A percentile compares a stretch with the other conserved stretches of the same genome.
Conservation (phyloP, 2,888 invertebrate species). For the Myopa tessellatipennis region DNA sequence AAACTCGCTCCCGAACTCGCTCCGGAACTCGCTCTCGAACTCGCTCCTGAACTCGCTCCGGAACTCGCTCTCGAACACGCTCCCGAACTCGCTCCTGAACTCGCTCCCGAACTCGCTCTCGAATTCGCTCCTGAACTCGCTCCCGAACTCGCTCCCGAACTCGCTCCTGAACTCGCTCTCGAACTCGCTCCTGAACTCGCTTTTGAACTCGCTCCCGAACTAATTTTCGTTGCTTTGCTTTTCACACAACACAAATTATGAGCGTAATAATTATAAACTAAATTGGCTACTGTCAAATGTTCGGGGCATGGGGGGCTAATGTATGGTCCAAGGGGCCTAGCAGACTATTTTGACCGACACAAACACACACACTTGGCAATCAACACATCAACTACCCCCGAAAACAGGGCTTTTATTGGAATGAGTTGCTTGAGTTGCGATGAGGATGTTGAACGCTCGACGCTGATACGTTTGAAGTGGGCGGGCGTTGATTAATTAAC, state of each 20-base stretch:
- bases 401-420: background rate
- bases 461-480: background rate
- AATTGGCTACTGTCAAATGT: conserved; percentile 22
- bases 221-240: background rate
- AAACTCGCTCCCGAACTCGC: too few relatives aligned
- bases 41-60: too few relatives aligned
- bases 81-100: too few relatives aligned
- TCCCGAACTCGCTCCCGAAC: too few relatives aligned
- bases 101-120: too few relatives aligned
- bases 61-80: too few relatives aligned
- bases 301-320: conserved; percentile 17
- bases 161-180: too few relatives aligned
- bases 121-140: too few relatives aligned
- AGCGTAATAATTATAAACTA: conserved; percentile 33
- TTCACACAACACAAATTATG: conserved; percentile 21
- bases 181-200: too few relatives aligned
- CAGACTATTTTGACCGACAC: background rate
- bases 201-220: too few relatives aligned
- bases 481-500: background rate
- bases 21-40: too few relatives aligned
- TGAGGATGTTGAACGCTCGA: background rate
- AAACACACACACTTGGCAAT: conserved; percentile 3
- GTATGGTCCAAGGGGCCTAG: background rate
- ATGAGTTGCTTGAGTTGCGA: background rate
- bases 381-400: background rate